Conservation (phyloP, 2,888 invertebrate genomes). For the Andrena haemorrhoa region DNA sequence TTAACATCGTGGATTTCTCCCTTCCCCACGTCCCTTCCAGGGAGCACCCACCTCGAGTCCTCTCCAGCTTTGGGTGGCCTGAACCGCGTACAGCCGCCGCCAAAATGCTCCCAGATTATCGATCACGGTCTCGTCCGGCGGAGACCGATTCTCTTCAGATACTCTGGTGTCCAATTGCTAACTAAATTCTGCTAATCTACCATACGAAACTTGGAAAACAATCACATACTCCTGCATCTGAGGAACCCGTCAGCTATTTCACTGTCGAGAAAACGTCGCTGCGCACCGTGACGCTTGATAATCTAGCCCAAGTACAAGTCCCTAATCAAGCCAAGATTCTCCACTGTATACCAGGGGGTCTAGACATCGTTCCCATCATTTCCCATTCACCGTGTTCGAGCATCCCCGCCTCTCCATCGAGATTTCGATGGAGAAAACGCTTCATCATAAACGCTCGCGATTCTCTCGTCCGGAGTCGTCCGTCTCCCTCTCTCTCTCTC, state of each 20-base stretch:
- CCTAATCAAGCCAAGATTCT: constrained; percentile 22
- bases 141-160: neutral
- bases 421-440: constrained; percentile 13
- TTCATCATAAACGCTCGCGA: constrained; percentile 29
- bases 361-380: constrained; percentile 25
- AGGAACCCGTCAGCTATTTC: neutral
- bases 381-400: constrained; percentile 10
- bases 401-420: neutral
- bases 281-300: neutral
- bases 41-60: constrained; percentile 73
- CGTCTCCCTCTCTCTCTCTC: constrained; percentile 11
- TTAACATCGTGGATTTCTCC: constrained; percentile 84
- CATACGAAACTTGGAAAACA: neutral
- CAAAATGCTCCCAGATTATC: constrained; percentile 63
- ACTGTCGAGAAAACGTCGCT: neutral
- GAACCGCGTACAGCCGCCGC: constrained; percentile 78
- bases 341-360: constrained; percentile 20
- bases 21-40: constrained; percentile 72
- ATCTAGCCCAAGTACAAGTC: neutral
- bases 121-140: constrained; percentile 54
- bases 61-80: constrained; percentile 84
- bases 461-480: neutral
- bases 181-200: neutral
- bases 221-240: neutral
- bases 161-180: neutral